Evolutionary conservation across 1,140 invertebrate species (phyloP).

Genomic region (Atopsyche davidsoni): DNA sequence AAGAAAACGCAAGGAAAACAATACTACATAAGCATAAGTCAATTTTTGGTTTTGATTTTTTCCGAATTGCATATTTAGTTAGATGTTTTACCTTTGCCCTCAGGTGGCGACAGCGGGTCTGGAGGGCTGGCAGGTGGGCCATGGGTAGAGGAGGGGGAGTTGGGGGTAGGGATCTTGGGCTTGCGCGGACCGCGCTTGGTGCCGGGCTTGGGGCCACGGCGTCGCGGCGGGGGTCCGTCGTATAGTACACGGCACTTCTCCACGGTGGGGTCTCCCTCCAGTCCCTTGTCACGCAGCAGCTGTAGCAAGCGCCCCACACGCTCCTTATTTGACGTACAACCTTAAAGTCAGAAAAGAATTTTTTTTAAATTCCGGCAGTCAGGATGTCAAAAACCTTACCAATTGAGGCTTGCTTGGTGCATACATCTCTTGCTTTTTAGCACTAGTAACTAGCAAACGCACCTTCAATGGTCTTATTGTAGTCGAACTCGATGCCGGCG

Average conservation of each 20-base stretch:
- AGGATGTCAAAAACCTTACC: too few relatives aligned
- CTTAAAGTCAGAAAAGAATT: constrained; percentile 30
- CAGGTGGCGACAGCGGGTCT: too few relatives aligned
- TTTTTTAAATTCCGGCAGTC: too few relatives aligned
- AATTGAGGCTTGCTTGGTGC: too few relatives aligned
- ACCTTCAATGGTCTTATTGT: constrained; percentile 46
- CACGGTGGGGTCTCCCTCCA: constrained; percentile 44
- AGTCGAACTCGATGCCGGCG: constrained; percentile 45
- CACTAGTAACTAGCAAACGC: not conserved
- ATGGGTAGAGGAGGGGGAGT: not conserved
- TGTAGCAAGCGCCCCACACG: constrained; percentile 42
- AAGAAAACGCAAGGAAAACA: too few relatives aligned
- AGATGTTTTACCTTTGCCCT: too few relatives aligned
- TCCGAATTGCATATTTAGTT: too few relatives aligned
- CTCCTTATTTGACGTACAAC: constrained; percentile 47
- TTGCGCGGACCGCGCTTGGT: constrained; percentile 41
- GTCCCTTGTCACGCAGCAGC: constrained; percentile 37
- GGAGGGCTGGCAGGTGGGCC: too few relatives aligned
- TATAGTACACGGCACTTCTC: constrained; percentile 46
- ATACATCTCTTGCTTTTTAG: too few relatives aligned
- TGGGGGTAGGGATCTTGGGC: constrained; percentile 30
- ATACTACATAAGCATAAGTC: too few relatives aligned
- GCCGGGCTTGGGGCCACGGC: constrained; percentile 33
- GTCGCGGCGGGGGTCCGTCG: constrained; percentile 33
- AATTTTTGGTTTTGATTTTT: too few relatives aligned